These are phyloP conservation scores for Papilio aristodemus DNA, from an alignment of 1,140 invertebrate species.

Conservation along the genomic window DNA sequence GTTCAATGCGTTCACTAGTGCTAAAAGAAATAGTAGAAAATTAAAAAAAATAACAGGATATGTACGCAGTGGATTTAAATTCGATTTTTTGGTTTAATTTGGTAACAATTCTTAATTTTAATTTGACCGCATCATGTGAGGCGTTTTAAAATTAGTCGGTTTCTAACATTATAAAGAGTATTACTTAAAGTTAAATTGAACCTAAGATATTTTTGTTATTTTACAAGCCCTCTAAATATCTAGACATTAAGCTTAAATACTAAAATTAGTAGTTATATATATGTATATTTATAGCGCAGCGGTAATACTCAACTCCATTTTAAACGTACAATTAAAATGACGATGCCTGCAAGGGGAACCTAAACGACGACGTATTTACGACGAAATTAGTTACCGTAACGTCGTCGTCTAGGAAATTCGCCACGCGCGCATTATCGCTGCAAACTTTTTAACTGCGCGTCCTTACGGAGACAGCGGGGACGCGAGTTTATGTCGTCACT, in stretches of 20 bases:
- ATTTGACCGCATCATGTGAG: no score
- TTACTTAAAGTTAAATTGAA: no score
- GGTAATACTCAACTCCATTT: not conserved
- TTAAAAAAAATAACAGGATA: not conserved
- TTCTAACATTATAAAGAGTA: no score
- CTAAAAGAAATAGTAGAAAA: not conserved
- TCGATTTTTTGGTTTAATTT: no score
- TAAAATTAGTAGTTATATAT: no score
- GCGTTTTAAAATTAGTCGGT: no score
- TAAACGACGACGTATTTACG: slow-evolving; percentile 14
- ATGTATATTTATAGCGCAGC: no score
- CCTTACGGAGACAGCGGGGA: not conserved
- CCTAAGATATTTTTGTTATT: no score
- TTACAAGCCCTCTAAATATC: no score
- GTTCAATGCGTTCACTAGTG: not conserved
- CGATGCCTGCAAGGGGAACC: not conserved
- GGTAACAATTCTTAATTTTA: no score
- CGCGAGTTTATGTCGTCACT: not conserved
- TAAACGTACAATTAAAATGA: not conserved
- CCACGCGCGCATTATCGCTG: slow-evolving; percentile 10
- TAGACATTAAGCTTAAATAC: no score
- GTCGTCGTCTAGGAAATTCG: slow-evolving; percentile 8
- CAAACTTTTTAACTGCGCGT: slow-evolving; percentile 13
- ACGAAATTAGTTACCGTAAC: slow-evolving; percentile 20
- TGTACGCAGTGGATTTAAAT: no score